Evolutionary conservation across 2,888 invertebrate genomes (phyloP).

Genomic region (Therioaphis trifolii): DNA sequence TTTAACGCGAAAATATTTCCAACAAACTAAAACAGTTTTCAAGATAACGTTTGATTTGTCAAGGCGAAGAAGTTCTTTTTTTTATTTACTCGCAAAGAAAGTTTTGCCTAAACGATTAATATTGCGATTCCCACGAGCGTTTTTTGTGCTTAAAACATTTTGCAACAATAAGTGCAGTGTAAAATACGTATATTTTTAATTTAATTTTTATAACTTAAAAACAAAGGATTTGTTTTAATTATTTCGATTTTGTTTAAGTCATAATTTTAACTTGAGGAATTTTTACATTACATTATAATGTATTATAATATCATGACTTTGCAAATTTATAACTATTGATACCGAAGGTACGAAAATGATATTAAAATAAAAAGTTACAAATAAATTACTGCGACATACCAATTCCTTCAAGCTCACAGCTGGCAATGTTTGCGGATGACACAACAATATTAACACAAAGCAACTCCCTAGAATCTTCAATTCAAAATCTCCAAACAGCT

Average conservation of each 20-base stretch:
- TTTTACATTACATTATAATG: no score
- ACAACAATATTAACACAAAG: no score
- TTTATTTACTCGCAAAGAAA: background rate
- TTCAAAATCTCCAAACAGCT: no score
- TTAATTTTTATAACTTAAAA: background rate
- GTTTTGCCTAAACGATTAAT: background rate
- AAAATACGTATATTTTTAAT: background rate
- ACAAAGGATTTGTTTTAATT: background rate
- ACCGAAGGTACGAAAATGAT: no score
- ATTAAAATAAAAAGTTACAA: no score
- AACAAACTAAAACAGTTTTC: conserved; percentile 12
- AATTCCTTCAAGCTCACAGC: no score
- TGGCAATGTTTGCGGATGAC: no score
- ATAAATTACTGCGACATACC: no score
- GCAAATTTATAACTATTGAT: no score
- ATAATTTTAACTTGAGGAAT: no score
- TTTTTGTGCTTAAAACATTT: conserved; percentile 11
- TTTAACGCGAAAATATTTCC: conserved; percentile 22
- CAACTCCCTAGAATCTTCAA: no score
- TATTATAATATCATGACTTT: no score
- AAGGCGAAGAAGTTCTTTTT: background rate
- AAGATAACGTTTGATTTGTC: conserved; percentile 42
- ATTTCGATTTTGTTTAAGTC: background rate
- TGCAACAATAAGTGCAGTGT: background rate
- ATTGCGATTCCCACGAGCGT: conserved; percentile 3